A percentile compares a stretch with the other conserved stretches of the same genome.
These are phyloP conservation scores for Megalurothrips usitatus DNA, from an alignment of 2,888 invertebrate genomes.

Conservation along the genomic window DNA sequence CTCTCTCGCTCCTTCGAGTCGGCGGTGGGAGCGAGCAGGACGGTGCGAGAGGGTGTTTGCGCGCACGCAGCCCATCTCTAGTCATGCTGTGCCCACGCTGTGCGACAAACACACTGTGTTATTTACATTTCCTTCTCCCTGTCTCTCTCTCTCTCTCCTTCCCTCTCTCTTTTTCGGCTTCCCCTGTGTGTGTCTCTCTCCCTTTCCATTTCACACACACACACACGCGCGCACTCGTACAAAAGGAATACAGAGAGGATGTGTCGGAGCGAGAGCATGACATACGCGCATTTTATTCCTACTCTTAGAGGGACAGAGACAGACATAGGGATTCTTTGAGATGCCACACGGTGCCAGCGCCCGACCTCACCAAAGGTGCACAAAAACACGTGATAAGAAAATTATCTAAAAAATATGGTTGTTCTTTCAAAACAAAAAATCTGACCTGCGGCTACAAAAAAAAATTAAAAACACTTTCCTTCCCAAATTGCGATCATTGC, in stretches of 20 bases:
- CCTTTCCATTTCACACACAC: neutral
- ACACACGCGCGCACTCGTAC: neutral
- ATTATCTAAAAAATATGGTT: no score
- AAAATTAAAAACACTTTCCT: no score
- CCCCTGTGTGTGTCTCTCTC: neutral
- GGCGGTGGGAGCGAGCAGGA: neutral
- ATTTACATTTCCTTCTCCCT: constrained; percentile 16
- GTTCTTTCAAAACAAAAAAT: no score
- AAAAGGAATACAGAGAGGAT: neutral
- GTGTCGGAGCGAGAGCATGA: no score
- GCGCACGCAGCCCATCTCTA: neutral
- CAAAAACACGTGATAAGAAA: no score
- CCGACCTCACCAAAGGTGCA: no score
- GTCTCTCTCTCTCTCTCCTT: neutral
- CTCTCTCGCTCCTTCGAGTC: neutral
- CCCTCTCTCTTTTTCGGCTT: neutral
- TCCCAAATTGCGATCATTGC: no score
- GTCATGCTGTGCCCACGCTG: constrained; percentile 14
- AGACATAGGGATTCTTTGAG: no score
- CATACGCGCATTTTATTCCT: neutral
- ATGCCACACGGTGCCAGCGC: no score
- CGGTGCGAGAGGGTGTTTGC: neutral
- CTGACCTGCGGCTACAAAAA: no score
- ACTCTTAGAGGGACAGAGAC: no score
- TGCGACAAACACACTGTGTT: constrained; percentile 24